Conservation (phyloP, 2,888 invertebrate genomes). For the Mesorhabditis belari region DNA sequence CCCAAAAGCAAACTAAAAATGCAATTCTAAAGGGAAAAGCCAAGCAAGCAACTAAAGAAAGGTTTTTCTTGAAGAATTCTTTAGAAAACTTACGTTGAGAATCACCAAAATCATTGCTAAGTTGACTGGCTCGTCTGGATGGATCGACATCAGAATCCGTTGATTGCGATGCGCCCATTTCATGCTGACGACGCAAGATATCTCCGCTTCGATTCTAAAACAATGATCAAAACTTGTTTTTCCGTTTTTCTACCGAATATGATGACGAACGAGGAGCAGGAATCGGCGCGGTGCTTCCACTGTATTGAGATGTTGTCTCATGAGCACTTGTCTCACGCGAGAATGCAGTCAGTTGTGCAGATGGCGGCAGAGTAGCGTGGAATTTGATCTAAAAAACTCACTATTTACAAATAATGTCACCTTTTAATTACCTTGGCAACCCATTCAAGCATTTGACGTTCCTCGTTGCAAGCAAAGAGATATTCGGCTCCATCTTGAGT, state of each 20-base stretch:
- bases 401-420: background rate
- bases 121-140: background rate
- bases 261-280: no score
- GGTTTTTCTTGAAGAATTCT: background rate
- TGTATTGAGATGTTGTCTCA: no score
- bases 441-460: slow-evolving; percentile 60
- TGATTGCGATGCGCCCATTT: background rate
- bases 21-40: background rate
- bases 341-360: slow-evolving; percentile 30
- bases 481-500: slow-evolving; percentile 87
- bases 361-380: slow-evolving; percentile 81
- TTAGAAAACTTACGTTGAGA: background rate
- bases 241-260: no score
- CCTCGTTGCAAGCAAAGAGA: slow-evolving; percentile 72
- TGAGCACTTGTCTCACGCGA: no score
- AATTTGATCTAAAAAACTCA: slow-evolving; percentile 65
- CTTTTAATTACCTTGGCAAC: slow-evolving; percentile 58
- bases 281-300: no score
- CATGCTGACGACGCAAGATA: background rate
- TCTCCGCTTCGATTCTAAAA: background rate
- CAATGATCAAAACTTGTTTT: no score
- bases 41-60: background rate
- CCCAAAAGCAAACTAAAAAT: background rate
- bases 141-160: background rate
- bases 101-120: background rate